Conservation (phyloP, 37 sponge, comb jelly and placozoan genomes). For the Halisarca cf. caerulea region DNA sequence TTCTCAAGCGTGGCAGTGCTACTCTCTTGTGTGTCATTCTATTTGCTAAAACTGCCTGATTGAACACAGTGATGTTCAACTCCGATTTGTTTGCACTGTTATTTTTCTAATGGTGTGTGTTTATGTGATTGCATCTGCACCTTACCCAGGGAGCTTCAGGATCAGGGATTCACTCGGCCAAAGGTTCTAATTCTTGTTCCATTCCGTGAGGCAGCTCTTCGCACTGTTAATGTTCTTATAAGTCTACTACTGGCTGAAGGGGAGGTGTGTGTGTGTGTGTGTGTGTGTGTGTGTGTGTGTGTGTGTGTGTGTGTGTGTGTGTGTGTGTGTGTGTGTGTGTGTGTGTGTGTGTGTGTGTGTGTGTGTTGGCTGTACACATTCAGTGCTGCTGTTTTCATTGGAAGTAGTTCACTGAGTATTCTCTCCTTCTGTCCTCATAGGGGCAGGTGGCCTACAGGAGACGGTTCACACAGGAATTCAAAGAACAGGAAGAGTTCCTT, state of each 20-base stretch:
- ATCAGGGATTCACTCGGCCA: constrained; percentile 96
- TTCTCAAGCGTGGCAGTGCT: background rate
- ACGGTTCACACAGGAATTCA: constrained; percentile 73
- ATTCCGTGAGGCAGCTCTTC: constrained; percentile 85
- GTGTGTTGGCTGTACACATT: too few relatives aligned
- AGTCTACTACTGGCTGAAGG: constrained; percentile 61
- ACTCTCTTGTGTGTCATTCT: too few relatives aligned
- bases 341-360: background rate
- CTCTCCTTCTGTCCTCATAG: constrained; percentile 1
- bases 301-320: background rate
- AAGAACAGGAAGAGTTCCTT: constrained; percentile 20
- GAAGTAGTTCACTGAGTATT: background rate
- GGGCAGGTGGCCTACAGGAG: constrained; percentile 74
- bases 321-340: background rate
- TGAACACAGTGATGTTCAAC: background rate
- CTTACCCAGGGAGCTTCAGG: constrained; percentile 57
- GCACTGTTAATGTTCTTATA: constrained; percentile 50
- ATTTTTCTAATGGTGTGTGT: background rate
- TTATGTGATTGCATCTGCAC: background rate
- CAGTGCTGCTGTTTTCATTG: too few relatives aligned
- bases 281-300: background rate
- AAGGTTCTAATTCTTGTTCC: constrained; percentile 91
- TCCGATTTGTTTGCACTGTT: background rate
- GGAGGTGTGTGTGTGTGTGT: constrained; percentile 31
- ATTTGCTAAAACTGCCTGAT: too few relatives aligned